These are phyloP conservation scores for Aptenodytes patagonicus DNA, from an alignment of 2,113 vertebrate species.

Conservation along the genomic window DNA sequence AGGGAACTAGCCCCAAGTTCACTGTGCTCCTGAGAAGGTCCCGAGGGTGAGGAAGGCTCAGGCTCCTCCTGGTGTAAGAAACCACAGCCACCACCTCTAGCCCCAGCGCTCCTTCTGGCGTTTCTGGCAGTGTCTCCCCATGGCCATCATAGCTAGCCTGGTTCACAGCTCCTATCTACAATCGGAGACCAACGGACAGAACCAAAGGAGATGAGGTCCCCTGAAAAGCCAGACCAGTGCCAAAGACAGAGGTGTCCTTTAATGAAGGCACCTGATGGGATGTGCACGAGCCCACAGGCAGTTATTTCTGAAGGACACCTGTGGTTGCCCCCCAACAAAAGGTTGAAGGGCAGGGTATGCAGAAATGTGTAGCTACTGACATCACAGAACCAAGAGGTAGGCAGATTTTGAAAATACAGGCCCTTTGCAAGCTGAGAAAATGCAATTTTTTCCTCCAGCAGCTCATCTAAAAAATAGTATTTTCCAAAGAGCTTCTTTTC, in stretches of 20 bases:
- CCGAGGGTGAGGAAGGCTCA: not conserved
- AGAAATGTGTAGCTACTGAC: not conserved
- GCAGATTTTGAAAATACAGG: not conserved
- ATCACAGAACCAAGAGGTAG: not conserved
- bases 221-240: not conserved
- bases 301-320: not conserved
- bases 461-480: not conserved
- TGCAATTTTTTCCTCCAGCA: not conserved
- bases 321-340: not conserved
- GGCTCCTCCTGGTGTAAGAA: not conserved
- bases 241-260: not conserved
- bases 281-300: rapidly evolving
- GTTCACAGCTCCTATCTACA: not conserved
- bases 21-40: not conserved
- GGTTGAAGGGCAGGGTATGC: not conserved
- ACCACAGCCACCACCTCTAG: not conserved
- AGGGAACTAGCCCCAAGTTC: not conserved
- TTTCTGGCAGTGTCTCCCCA: not conserved
- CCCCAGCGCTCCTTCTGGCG: rapidly evolving
- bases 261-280: not conserved
- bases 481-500: not conserved
- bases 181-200: rapidly evolving
- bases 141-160: not conserved
- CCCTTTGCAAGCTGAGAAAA: not conserved
- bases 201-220: not conserved